Evolutionary conservation across 2,113 vertebrate genomes (phyloP), one percentile per base, ranked within the genome.

Genomic region (Sorex fumeus): DNA sequence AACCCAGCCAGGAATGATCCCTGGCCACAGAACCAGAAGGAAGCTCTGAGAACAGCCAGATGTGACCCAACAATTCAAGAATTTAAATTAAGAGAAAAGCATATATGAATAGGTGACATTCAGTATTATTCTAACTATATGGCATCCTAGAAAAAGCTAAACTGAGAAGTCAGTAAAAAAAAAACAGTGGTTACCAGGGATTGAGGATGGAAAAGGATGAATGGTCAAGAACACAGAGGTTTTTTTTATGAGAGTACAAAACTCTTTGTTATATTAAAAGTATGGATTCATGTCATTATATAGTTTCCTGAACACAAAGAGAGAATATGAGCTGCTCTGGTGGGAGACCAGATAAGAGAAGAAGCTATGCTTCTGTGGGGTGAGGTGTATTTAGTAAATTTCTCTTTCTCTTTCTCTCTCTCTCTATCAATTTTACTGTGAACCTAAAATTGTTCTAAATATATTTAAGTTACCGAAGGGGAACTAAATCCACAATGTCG

Each of bases 391-490:
- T 27, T 2, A 66, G 79, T 28, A 93, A 12, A 71, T 84, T 40
- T 57, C 16, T 69, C 43, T 30, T 43, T 7, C 15, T 64, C 40
- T 84, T 40, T 57, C 16, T 69, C 43, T 30, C 43, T 7, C 15
- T 64, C 40, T 15, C 64, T 84, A 19, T 84, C 80, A 84, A 12
- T 57, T 85, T 80, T 36, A 18, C 12, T 60, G 34, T 80, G 81
- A 85, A 60, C n/a, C n/a, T 67, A 45, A 80, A 90, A 80, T 57
- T 80, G 34, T 34, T 87, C 84, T 66, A 19, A 74, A 84, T 84
- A 50, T 47, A 84, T 23, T 16, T 50, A 13, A 82, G 15, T 45
- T 80, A 47, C 16, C 60, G 6, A 4, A 43, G 83, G 47, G 27
- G 34, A 71, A 87, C 10, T 64, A 57, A 79, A 40, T 21, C 2